These are phyloP conservation scores for Mirza zaza DNA, from an alignment of 2,113 vertebrate species.

Conservation along the genomic window DNA sequence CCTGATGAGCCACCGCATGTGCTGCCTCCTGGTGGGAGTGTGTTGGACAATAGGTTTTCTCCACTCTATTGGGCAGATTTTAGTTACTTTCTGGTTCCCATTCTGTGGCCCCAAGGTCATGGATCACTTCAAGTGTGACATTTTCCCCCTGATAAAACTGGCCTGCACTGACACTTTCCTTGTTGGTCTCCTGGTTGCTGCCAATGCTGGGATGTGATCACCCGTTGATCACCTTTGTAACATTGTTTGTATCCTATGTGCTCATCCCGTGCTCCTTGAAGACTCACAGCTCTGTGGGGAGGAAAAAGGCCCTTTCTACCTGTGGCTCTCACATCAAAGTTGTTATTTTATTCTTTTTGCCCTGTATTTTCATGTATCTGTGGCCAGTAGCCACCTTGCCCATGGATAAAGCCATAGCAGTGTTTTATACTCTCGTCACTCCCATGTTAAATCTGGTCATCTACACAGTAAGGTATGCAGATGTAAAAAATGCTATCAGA, in stretches of 20 bases:
- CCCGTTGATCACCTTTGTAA: too few species aligned
- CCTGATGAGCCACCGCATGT: background rate
- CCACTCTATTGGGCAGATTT: background rate
- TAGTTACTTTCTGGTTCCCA: constrained; percentile 2
- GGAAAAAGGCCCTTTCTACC: constrained; percentile 70
- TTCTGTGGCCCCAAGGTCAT: constrained; percentile 30
- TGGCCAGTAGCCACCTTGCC: constrained; percentile 36
- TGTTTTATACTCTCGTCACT: constrained; percentile 67
- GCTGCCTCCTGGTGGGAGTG: background rate
- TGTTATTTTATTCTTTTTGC: constrained; percentile 65
- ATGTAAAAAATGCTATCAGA: too few species aligned
- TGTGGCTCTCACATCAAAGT: constrained; percentile 63
- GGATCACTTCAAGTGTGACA: constrained; percentile 28
- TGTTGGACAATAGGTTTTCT: constrained; percentile 47
- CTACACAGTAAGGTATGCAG: too few species aligned
- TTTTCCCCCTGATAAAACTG: background rate
- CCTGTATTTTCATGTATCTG: constrained; percentile 71
- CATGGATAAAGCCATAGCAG: constrained; percentile 69
- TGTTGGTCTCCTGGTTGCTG: background rate
- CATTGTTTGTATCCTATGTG: too few species aligned
- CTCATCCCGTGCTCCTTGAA: too few species aligned
- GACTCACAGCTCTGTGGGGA: background rate
- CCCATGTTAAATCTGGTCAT: too few species aligned
- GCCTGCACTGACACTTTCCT: constrained; percentile 2
- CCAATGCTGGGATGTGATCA: background rate